phyloP scores from a whole-genome alignment of 2,113 vertebrate species.

The Raphicerus campestris region DNA sequence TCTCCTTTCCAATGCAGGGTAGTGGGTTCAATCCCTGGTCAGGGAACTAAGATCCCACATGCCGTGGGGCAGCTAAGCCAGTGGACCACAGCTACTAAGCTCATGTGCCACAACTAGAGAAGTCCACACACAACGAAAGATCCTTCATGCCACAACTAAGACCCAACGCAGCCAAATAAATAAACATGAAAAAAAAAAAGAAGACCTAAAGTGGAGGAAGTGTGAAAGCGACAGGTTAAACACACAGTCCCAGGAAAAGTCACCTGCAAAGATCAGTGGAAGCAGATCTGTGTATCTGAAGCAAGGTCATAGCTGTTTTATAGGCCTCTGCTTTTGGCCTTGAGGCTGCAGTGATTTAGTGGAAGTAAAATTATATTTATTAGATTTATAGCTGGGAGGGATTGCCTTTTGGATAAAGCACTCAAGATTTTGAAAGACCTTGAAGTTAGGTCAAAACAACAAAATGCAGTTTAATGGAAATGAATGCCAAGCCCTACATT shows the following conservation, averaged over 20 bases:
- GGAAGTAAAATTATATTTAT: background rate
- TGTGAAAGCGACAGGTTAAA: background rate
- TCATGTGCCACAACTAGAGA: background rate
- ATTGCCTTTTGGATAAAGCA: background rate
- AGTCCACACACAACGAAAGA: background rate
- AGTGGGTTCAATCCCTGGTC: background rate
- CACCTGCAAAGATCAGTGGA: background rate
- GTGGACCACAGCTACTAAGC: background rate
- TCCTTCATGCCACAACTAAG: background rate
- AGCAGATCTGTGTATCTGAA: background rate
- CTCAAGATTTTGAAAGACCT: background rate
- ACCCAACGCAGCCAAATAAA: background rate
- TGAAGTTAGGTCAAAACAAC: slow-evolving; percentile 4
- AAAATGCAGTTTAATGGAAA: slow-evolving; percentile 5
- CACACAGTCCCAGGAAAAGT: background rate
- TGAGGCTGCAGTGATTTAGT: background rate
- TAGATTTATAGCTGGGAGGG: background rate
- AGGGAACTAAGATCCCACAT: background rate
- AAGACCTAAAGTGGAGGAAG: background rate
- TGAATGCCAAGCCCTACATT: background rate
- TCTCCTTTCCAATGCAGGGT: background rate
- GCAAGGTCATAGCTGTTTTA: background rate
- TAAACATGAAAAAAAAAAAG: background rate
- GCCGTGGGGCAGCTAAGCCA: background rate
- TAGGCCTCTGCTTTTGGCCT: background rate